These are phyloP conservation scores for Amblyornis subalaris DNA, from an alignment of 2,113 vertebrate genomes.

Conservation along the genomic window DNA sequence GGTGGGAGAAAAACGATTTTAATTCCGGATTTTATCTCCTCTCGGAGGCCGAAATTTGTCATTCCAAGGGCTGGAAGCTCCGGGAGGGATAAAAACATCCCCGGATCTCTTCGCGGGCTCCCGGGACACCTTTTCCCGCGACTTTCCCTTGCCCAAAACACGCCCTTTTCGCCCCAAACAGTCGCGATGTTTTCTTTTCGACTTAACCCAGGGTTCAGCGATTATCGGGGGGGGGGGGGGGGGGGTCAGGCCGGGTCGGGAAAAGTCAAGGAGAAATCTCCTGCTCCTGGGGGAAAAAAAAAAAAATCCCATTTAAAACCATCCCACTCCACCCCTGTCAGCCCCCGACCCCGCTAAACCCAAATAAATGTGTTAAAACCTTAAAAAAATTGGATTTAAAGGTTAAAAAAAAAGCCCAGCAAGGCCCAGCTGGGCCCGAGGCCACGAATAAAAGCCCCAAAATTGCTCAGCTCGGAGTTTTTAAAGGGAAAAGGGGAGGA, in stretches of 20 bases:
- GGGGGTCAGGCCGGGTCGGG: neutral
- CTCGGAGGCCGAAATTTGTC: neutral
- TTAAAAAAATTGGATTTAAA: neutral
- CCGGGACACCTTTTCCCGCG: neutral
- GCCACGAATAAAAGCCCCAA: neutral
- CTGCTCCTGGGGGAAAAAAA: neutral
- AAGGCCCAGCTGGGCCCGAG: neutral
- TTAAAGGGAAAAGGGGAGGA: neutral
- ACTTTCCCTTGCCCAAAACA: neutral
- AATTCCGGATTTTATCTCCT: neutral
- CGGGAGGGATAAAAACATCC: neutral
- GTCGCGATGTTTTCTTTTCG: slow-evolving; percentile 16
- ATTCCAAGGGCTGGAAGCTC: neutral
- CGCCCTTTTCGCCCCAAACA: neutral
- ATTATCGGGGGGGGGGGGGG: neutral
- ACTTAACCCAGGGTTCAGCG: slow-evolving; percentile 29
- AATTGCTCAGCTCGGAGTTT: neutral
- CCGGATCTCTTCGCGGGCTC: neutral
- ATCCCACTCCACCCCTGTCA: too few species aligned
- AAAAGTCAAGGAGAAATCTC: slow-evolving; percentile 9
- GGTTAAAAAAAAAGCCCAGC: neutral
- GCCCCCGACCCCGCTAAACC: neutral
- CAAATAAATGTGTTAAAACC: neutral
- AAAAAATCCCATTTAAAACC: neutral
- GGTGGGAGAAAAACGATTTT: neutral